phyloP scores from a whole-genome alignment of 2,797 vertebrate genomes.

The Sebastes kiyomatsui region DNA sequence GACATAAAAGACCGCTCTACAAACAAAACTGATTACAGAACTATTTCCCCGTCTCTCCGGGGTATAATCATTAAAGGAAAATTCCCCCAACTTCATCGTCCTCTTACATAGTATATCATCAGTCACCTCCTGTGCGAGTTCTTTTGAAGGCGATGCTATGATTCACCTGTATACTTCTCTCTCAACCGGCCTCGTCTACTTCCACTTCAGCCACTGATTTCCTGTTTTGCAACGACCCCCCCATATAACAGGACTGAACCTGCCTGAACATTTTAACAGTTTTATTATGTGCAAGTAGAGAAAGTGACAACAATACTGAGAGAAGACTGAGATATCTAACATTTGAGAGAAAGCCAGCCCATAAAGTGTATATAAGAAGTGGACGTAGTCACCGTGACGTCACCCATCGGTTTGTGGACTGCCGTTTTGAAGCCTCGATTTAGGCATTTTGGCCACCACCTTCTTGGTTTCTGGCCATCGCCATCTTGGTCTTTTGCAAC shows the following conservation, averaged over 20 bases:
- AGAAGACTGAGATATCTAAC: neutral
- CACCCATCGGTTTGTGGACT: no score
- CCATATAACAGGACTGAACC: no score
- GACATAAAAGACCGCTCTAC: constrained; percentile 25
- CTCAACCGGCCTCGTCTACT: neutral
- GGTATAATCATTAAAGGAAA: neutral
- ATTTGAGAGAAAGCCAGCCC: neutral
- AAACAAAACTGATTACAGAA: constrained; percentile 40
- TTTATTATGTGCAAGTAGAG: neutral
- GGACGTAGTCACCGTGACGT: no score
- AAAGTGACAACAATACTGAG: neutral
- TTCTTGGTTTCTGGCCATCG: no score
- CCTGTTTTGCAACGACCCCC: no score
- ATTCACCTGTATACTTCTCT: neutral
- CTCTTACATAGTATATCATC: neutral
- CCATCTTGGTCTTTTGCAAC: no score
- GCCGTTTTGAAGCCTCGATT: no score
- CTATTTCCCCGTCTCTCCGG: neutral
- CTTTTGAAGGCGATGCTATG: neutral
- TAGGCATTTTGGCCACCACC: no score
- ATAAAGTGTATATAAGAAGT: no score
- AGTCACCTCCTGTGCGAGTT: neutral
- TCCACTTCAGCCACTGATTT: no score
- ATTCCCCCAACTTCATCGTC: neutral
- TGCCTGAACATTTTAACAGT: neutral